phyloP scores from a whole-genome alignment of 2,113 vertebrate species.

The Pontoporia blainvillei region DNA sequence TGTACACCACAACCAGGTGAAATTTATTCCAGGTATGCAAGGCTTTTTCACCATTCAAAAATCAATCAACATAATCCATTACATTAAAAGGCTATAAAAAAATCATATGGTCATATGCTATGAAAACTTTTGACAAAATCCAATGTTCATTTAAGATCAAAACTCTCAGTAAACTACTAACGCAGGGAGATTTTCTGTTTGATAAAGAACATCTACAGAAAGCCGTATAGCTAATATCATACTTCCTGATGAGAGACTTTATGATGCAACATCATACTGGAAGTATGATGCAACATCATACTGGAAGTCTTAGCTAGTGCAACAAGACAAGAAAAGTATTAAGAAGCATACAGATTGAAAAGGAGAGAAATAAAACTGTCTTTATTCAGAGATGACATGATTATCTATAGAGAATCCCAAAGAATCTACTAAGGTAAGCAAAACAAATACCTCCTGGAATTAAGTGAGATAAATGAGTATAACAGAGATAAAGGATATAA shows the following conservation, averaged over 20 bases:
- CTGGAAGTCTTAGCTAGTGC: background rate
- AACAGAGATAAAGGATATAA: background rate
- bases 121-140: background rate
- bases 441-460: background rate
- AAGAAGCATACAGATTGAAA: background rate
- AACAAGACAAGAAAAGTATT: background rate
- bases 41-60: background rate
- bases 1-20: background rate
- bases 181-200: background rate
- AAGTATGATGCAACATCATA: background rate
- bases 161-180: background rate
- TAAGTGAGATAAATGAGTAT: background rate
- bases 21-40: background rate
- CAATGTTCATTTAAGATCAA: background rate
- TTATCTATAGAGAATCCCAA: background rate
- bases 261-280: no score
- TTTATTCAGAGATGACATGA: background rate
- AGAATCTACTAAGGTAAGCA: background rate
- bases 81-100: background rate
- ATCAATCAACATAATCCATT: background rate
- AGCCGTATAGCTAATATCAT: background rate
- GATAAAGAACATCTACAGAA: background rate
- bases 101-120: no score
- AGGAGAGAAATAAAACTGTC: background rate
- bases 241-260: background rate